phyloP scores from a whole-genome alignment of 2,113 vertebrate genomes.

The Steatornis caripensis region DNA sequence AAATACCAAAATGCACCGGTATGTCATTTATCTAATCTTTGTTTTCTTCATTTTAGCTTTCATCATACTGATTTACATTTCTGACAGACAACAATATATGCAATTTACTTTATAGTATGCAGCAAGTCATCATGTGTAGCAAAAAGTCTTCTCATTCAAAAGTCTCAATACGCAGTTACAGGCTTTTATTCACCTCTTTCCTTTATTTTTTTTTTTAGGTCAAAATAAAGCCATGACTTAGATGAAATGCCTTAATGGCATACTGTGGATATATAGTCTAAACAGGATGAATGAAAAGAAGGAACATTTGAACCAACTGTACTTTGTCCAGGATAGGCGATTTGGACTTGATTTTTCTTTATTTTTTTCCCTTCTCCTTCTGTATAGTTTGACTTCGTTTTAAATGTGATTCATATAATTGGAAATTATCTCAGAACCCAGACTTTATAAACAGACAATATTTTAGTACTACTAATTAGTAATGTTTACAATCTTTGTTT shows the following conservation, averaged over 20 bases:
- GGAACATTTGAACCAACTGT: background rate
- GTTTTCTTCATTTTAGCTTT: background rate
- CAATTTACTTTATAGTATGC: background rate
- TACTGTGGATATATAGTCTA: background rate
- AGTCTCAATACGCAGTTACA: background rate
- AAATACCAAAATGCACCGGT: accelerated
- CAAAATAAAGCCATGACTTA: background rate
- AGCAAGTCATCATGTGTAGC: background rate
- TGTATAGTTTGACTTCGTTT: background rate
- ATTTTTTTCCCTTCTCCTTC: background rate
- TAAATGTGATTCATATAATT: background rate
- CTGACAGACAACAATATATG: background rate
- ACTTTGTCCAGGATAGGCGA: accelerated
- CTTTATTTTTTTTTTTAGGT: background rate
- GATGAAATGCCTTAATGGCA: background rate
- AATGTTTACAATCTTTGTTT: background rate
- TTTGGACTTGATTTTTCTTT: background rate
- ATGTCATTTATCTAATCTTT: background rate
- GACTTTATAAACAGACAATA: background rate
- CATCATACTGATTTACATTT: background rate
- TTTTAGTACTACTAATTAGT: background rate
- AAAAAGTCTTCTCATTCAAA: background rate
- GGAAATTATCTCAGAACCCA: background rate
- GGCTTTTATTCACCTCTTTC: background rate
- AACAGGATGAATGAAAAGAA: background rate